These are phyloP conservation scores for Notospermus geniculatus DNA, from an alignment of 1,140 invertebrate species.

Conservation along the genomic window DNA sequence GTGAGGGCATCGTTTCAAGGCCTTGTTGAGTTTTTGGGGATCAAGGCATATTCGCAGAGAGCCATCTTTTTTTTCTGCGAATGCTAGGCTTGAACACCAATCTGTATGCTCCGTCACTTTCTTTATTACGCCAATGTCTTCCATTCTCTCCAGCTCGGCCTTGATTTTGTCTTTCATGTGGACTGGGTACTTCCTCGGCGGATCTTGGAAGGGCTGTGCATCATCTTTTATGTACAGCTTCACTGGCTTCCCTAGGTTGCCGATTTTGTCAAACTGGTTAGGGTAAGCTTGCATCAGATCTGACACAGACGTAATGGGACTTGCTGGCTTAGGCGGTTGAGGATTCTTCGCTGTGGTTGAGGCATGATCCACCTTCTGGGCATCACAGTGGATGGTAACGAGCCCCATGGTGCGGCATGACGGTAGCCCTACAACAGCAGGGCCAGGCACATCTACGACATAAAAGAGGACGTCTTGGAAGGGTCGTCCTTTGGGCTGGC, in stretches of 20 bases:
- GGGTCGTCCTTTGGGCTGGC: neutral
- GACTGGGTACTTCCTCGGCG: constrained; percentile 7
- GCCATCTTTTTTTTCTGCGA: constrained; percentile 10
- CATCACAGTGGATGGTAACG: neutral
- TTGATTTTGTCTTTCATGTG: constrained; percentile 15
- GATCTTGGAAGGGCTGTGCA: constrained; percentile 10
- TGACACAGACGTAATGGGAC: neutral
- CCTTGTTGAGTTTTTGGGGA: constrained; percentile 9
- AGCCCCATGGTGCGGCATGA: neutral
- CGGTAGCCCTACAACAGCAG: neutral
- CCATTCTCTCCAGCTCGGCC: constrained; percentile 10
- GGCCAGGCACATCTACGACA: neutral
- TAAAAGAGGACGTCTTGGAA: neutral
- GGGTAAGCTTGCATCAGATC: neutral
- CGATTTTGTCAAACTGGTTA: neutral
- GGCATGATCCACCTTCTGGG: neutral
- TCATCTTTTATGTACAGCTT: constrained; percentile 11
- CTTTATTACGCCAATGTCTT: constrained; percentile 5
- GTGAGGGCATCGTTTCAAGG: constrained; percentile 10
- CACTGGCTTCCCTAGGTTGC: neutral
- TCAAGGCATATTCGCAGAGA: constrained; percentile 9
- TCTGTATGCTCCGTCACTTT: neutral
- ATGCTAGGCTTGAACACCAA: constrained; percentile 15
- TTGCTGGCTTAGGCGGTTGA: too few relatives aligned
- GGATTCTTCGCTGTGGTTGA: too few relatives aligned